Evolutionary conservation across 2,797 vertebrate species (phyloP).

Genomic region (Remorina albescens): DNA sequence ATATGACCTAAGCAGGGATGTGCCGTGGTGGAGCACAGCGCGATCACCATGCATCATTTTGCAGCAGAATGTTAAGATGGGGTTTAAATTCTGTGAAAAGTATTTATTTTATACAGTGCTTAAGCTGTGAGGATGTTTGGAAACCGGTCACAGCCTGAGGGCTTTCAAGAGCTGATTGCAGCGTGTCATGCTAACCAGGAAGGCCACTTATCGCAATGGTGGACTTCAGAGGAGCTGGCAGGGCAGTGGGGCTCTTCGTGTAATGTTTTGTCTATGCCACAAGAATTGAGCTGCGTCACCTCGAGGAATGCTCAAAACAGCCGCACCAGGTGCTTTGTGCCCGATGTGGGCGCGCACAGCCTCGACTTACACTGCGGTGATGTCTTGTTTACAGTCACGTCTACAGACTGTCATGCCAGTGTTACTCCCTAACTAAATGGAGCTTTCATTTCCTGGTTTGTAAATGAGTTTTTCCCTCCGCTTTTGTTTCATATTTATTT

Average conservation of each 20-base stretch:
- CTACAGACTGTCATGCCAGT: conserved; percentile 63
- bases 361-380: conserved; percentile 50
- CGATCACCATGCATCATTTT: conserved; percentile 46
- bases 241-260: conserved; percentile 31
- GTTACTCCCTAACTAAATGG: conserved; percentile 67
- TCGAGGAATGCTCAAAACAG: conserved; percentile 49
- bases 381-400: conserved; percentile 66
- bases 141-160: conserved; percentile 53
- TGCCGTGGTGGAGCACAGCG: conserved; percentile 17
- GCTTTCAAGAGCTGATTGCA: conserved; percentile 62
- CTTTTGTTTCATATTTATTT: conserved; percentile 80
- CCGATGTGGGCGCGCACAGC: conserved; percentile 21
- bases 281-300: conserved; percentile 39
- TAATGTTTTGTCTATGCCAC: conserved; percentile 67
- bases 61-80: background rate
- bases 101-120: conserved; percentile 45
- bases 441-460: conserved; percentile 80
- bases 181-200: conserved; percentile 53
- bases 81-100: conserved; percentile 40
- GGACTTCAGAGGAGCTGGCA: conserved; percentile 57
- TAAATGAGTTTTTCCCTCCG: conserved; percentile 66
- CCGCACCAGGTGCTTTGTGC: conserved; percentile 52
- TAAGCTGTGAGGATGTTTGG: conserved; percentile 61
- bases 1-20: conserved; percentile 43
- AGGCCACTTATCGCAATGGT: conserved; percentile 59